These are phyloP conservation scores for Paedocypris micromegethes DNA, from an alignment of 2,797 vertebrate genomes.

Conservation along the genomic window DNA sequence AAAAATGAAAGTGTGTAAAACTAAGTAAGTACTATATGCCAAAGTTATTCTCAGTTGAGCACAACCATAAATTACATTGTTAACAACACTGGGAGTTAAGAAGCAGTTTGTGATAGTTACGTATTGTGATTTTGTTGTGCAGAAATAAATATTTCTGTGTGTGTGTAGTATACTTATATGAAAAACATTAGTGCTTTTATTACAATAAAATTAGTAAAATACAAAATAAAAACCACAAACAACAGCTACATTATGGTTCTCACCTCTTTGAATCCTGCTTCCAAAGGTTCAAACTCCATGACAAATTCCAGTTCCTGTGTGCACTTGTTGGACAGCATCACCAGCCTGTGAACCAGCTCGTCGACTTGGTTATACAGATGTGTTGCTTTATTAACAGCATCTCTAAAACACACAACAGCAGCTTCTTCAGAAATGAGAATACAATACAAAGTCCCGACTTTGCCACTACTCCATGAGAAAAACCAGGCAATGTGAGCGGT, in stretches of 20 bases:
- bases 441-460: neutral
- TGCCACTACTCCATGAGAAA: constrained; percentile 6
- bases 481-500: neutral
- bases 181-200: neutral
- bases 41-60: no score
- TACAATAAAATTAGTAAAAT: neutral
- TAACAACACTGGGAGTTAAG: no score
- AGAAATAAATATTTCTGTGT: neutral
- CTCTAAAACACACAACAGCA: constrained; percentile 54
- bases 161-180: neutral
- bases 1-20: no score
- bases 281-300: constrained; percentile 71
- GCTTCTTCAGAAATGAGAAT: neutral
- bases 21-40: no score
- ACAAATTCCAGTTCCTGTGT: constrained; percentile 78
- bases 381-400: constrained; percentile 65
- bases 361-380: constrained; percentile 80
- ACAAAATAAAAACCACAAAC: neutral
- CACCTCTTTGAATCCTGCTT: constrained; percentile 76
- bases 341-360: constrained; percentile 82
- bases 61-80: no score
- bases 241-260: constrained; percentile 28
- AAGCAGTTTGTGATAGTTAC: no score
- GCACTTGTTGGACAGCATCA: constrained; percentile 79
- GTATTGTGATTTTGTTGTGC: no score